These are phyloP conservation scores for Nycteola revayana DNA, from an alignment of 2,888 invertebrate genomes.

Conservation along the genomic window DNA sequence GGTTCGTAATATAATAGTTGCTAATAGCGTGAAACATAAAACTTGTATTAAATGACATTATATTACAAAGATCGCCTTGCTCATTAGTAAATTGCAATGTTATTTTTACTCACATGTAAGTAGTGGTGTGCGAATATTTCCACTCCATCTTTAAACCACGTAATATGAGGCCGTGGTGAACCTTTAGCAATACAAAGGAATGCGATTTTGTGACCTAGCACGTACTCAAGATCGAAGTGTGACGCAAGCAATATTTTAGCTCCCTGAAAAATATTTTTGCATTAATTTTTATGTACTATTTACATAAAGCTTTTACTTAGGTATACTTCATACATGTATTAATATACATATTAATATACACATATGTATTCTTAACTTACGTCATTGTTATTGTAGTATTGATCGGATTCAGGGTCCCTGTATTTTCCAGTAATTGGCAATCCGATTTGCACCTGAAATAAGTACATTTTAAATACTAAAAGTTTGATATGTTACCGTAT, in stretches of 20 bases:
- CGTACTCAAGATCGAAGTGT: constrained; percentile 96
- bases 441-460: constrained; percentile 90
- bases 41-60: too few species aligned
- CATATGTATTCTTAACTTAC: too few species aligned
- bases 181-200: constrained; percentile 96
- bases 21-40: too few species aligned
- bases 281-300: background rate
- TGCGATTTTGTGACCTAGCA: constrained; percentile 96
- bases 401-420: constrained; percentile 93
- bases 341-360: too few species aligned
- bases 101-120: constrained; percentile 91
- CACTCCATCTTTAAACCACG: constrained; percentile 97
- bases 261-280: constrained; percentile 87
- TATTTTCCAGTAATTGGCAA: constrained; percentile 94
- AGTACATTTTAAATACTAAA: too few species aligned
- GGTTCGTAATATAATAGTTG: too few species aligned
- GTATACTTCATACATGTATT: too few species aligned
- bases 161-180: constrained; percentile 94
- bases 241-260: constrained; percentile 94
- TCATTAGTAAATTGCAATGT: background rate
- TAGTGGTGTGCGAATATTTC: constrained; percentile 95
- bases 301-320: too few species aligned
- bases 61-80: constrained; percentile 2
- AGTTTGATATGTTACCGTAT: too few species aligned
- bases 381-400: constrained; percentile 94